Evolutionary conservation across 2,797 vertebrate species (phyloP).

Genomic region (Myotis findleyi): DNA sequence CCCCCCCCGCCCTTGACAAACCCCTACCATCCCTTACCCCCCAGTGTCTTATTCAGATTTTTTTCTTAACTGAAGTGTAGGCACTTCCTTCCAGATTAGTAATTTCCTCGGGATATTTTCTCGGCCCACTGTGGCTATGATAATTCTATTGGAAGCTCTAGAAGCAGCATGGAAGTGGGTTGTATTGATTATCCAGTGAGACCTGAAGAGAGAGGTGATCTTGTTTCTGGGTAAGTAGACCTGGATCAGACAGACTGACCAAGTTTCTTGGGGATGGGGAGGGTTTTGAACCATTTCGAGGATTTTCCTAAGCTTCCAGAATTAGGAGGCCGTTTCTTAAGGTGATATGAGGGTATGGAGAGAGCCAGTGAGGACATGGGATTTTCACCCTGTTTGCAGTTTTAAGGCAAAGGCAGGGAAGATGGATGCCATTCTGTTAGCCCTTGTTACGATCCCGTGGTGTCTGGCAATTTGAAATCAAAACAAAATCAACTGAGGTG

Average conservation of each 20-base stretch:
- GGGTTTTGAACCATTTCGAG: not conserved
- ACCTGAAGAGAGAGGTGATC: not conserved
- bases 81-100: not conserved
- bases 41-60: too few species aligned
- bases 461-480: conserved; percentile 14
- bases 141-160: not conserved
- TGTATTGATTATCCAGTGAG: not conserved
- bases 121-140: not conserved
- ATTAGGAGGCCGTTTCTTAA: not conserved
- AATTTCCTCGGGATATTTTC: not conserved
- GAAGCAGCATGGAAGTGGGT: not conserved
- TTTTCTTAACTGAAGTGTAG: not conserved
- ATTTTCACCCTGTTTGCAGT: not conserved
- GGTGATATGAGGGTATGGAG: not conserved
- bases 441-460: not conserved
- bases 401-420: not conserved
- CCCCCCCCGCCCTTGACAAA: too few species aligned
- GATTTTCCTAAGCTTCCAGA: not conserved
- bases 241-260: not conserved
- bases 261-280: not conserved
- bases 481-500: not conserved
- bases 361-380: not conserved
- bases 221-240: not conserved
- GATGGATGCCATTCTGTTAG: not conserved
- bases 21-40: too few species aligned